phyloP scores from a whole-genome alignment of 2,888 invertebrate genomes.

The Rhaphigaster nebulosa region DNA sequence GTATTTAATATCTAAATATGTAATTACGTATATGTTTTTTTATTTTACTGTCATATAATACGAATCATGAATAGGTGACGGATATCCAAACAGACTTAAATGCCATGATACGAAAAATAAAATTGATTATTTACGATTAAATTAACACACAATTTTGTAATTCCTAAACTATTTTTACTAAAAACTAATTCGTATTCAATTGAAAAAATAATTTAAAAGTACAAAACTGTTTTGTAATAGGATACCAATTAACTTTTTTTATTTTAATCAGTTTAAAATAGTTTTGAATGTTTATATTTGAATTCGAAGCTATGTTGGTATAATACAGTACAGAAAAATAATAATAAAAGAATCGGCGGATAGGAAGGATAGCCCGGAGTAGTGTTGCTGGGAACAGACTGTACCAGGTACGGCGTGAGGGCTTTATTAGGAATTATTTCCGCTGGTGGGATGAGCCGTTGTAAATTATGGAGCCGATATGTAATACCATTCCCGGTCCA shows the following conservation, averaged over 20 bases:
- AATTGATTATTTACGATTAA: too few relatives aligned
- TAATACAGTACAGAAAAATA: neutral
- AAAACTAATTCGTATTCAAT: neutral
- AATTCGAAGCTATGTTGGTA: neutral
- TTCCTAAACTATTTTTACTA: neutral
- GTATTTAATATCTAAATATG: too few relatives aligned
- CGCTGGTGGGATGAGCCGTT: slow-evolving; percentile 5
- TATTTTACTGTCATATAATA: too few relatives aligned
- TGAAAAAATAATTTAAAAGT: neutral
- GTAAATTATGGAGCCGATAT: slow-evolving; percentile 29
- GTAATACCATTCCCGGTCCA: slow-evolving; percentile 34
- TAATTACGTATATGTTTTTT: too few relatives aligned
- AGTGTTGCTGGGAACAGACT: neutral
- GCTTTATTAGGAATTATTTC: slow-evolving; percentile 50
- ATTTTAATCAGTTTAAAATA: neutral
- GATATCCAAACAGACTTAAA: too few relatives aligned
- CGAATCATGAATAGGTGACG: too few relatives aligned
- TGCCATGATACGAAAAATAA: too few relatives aligned
- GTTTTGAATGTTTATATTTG: neutral
- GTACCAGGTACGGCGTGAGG: slow-evolving; percentile 34
- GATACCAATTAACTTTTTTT: too few relatives aligned
- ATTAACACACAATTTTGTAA: too few relatives aligned
- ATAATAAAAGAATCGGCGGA: neutral
- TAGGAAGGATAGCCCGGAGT: neutral
- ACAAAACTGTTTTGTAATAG: too few relatives aligned